A percentile compares a stretch with the other conserved stretches of the same genome.
These are phyloP conservation scores for Siphamia tubifer DNA, from an alignment of 2,113 vertebrate genomes.

Conservation along the genomic window DNA sequence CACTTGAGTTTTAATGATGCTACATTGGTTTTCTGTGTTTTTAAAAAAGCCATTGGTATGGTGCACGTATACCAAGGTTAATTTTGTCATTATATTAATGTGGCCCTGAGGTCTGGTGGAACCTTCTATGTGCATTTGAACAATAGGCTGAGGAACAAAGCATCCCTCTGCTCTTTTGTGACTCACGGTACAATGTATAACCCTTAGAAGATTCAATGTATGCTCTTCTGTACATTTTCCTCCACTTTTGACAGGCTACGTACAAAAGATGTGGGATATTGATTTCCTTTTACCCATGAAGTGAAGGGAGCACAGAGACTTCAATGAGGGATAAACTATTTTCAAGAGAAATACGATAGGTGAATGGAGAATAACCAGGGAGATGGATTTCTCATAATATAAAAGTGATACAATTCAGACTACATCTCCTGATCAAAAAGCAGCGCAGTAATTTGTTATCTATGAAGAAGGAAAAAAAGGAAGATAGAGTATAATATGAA, in stretches of 20 bases:
- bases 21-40: slow-evolving; percentile 20
- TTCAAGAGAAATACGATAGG: neutral
- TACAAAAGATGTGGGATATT: neutral
- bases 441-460: neutral
- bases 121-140: neutral
- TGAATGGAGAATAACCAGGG: neutral
- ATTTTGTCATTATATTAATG: slow-evolving; percentile 45
- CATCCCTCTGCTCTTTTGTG: slow-evolving; percentile 21
- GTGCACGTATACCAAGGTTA: slow-evolving; percentile 14
- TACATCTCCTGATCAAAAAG: neutral
- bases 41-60: neutral
- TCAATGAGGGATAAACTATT: neutral
- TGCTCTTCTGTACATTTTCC: neutral
- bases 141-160: slow-evolving; percentile 36
- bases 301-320: neutral
- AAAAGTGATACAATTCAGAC: neutral
- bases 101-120: slow-evolving; percentile 1
- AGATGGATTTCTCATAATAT: neutral
- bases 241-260: neutral
- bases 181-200: neutral
- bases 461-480: neutral
- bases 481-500: too few species aligned
- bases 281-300: neutral
- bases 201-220: slow-evolving; percentile 3
- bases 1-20: slow-evolving; percentile 50